These are phyloP conservation scores for Mnemiopsis leidyi DNA, from an alignment of 37 sponge, comb jelly and placozoan species.

Conservation along the genomic window DNA sequence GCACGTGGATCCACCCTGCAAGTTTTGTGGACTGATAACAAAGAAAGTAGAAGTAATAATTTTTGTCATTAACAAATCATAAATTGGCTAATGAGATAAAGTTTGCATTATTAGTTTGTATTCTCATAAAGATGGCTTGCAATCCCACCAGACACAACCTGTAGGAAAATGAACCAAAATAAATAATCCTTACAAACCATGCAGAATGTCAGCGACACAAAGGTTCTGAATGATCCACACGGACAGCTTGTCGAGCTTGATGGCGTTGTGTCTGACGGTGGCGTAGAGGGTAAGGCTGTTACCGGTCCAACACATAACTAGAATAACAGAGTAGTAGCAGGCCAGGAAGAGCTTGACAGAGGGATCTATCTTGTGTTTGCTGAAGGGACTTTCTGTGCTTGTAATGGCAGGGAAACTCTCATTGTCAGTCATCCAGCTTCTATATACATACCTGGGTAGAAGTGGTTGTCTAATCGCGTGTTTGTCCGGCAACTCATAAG, in stretches of 20 bases:
- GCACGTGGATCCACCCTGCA: slow-evolving; percentile 11
- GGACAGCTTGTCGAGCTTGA: slow-evolving; percentile 39
- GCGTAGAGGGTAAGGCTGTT: slow-evolving; percentile 6
- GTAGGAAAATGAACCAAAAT: too few species aligned
- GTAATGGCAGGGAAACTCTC: neutral
- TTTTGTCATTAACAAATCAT: too few species aligned
- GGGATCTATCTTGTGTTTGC: neutral
- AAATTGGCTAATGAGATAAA: too few species aligned
- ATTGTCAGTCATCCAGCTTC: neutral
- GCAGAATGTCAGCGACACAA: slow-evolving; percentile 38
- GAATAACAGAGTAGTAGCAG: slow-evolving; percentile 11
- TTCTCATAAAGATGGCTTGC: too few species aligned
- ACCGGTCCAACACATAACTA: slow-evolving; percentile 34
- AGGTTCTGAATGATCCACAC: slow-evolving; percentile 65
- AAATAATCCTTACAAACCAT: too few species aligned
- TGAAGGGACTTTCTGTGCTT: neutral
- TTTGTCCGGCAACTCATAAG: too few species aligned
- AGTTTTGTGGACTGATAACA: too few species aligned
- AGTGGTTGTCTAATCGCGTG: too few species aligned
- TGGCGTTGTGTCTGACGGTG: neutral
- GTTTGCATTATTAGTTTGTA: too few species aligned
- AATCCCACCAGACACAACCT: too few species aligned
- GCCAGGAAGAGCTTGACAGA: neutral
- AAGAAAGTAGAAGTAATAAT: too few species aligned
- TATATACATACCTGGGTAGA: neutral